A percentile compares a stretch with the other conserved stretches of the same genome.
These are phyloP conservation scores for Synergus laeviventris DNA, from an alignment of 2,888 invertebrate species.

Conservation along the genomic window DNA sequence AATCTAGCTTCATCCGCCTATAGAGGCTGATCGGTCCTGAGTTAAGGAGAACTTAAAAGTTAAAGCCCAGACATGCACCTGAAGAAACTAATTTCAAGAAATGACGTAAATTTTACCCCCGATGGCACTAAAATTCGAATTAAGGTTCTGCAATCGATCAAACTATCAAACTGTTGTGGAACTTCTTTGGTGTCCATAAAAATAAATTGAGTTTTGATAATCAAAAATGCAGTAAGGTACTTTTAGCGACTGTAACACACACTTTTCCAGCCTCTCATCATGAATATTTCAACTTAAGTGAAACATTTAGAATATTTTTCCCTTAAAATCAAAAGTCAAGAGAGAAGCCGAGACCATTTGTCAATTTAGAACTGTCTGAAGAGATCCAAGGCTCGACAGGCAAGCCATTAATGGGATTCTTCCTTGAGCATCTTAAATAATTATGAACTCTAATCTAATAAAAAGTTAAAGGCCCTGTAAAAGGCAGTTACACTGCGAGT, in stretches of 20 bases:
- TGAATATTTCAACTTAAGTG: background rate
- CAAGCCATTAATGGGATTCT: background rate
- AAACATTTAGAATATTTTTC: background rate
- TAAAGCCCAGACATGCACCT: background rate
- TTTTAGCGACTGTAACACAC: no score
- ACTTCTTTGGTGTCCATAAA: background rate
- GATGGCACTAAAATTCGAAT: background rate
- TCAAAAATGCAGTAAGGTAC: no score
- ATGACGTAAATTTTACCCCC: background rate
- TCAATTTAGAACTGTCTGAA: background rate
- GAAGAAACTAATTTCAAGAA: background rate
- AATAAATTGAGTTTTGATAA: no score
- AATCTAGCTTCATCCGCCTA: no score
- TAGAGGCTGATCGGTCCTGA: background rate
- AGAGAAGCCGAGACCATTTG: background rate
- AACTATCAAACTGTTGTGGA: background rate
- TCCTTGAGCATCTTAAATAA: slow-evolving; percentile 56
- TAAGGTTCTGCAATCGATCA: background rate
- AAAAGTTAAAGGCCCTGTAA: slow-evolving; percentile 43
- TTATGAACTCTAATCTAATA: slow-evolving; percentile 60
- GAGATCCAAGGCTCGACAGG: background rate
- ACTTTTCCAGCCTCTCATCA: background rate
- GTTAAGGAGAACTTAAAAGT: background rate
- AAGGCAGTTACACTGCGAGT: slow-evolving; percentile 45
- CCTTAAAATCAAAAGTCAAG: background rate